These are phyloP conservation scores for Parazoanthus swiftii DNA, from an alignment of 92 coral and sea anemone species.

Conservation along the genomic window DNA sequence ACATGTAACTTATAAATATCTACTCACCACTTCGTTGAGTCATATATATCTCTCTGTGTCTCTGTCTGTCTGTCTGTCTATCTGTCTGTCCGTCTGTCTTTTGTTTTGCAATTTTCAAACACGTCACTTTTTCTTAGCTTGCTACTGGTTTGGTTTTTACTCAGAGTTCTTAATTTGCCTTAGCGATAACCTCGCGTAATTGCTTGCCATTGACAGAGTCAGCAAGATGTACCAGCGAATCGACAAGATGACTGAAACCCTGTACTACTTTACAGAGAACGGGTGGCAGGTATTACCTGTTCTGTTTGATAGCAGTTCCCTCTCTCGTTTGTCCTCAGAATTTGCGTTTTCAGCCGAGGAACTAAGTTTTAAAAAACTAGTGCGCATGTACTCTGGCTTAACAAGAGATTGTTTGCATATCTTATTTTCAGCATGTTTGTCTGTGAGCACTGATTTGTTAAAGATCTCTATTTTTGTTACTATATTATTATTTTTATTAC, in stretches of 20 bases:
- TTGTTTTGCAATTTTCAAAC: neutral
- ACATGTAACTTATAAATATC: too few relatives aligned
- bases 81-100: neutral
- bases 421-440: neutral
- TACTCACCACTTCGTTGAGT: too few relatives aligned
- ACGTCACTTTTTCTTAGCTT: neutral
- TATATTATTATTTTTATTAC: neutral
- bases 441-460: too few relatives aligned
- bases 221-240: slow-evolving; percentile 79
- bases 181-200: neutral
- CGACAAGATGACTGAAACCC: slow-evolving; percentile 77
- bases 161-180: neutral
- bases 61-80: too few relatives aligned
- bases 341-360: neutral
- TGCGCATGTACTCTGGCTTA: too few relatives aligned
- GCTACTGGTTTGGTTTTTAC: neutral
- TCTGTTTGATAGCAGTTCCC: too few relatives aligned
- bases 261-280: slow-evolving; percentile 80
- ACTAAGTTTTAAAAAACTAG: neutral
- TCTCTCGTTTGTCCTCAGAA: neutral
- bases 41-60: too few relatives aligned
- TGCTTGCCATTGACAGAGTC: slow-evolving; percentile 61
- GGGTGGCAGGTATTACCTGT: slow-evolving; percentile 83
- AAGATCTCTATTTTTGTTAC: too few relatives aligned
- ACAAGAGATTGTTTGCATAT: neutral